Conservation (phyloP, 2,797 vertebrate genomes). For the Leucoraja ocellata region DNA sequence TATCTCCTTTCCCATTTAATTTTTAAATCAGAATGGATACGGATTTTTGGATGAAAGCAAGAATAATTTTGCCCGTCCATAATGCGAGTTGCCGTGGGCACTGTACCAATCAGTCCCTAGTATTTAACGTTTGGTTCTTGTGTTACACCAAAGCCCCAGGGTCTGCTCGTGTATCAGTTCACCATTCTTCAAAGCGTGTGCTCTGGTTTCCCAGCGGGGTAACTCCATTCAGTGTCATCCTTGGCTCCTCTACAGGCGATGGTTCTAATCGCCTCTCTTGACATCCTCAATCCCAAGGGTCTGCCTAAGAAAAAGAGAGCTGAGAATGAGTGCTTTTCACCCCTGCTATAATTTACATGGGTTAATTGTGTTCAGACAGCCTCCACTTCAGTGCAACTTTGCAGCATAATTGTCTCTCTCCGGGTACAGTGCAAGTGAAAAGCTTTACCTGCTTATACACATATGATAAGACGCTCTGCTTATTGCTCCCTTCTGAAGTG, state of each 20-base stretch:
- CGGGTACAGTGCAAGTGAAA: background rate
- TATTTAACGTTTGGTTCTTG: background rate
- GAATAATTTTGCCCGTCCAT: too few species aligned
- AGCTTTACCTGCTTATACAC: background rate
- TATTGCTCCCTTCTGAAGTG: background rate
- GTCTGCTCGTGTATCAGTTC: background rate
- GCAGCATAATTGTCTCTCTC: background rate
- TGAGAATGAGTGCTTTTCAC: background rate
- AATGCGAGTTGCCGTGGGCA: background rate
- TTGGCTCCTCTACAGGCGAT: background rate
- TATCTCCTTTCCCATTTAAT: too few species aligned
- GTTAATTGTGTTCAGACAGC: background rate
- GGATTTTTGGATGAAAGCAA: too few species aligned
- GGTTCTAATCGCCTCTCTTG: background rate
- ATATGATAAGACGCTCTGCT: background rate
- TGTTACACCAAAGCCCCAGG: background rate
- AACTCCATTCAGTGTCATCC: background rate
- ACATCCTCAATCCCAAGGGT: background rate
- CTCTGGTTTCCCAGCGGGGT: background rate
- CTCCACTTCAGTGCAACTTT: background rate
- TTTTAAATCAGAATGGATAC: too few species aligned
- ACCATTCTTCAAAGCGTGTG: background rate
- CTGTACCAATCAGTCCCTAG: background rate
- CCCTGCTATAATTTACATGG: background rate
- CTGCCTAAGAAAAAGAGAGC: too few species aligned